Conservation (phyloP, 2,113 vertebrate genomes). For the Clinocottus analis region DNA sequence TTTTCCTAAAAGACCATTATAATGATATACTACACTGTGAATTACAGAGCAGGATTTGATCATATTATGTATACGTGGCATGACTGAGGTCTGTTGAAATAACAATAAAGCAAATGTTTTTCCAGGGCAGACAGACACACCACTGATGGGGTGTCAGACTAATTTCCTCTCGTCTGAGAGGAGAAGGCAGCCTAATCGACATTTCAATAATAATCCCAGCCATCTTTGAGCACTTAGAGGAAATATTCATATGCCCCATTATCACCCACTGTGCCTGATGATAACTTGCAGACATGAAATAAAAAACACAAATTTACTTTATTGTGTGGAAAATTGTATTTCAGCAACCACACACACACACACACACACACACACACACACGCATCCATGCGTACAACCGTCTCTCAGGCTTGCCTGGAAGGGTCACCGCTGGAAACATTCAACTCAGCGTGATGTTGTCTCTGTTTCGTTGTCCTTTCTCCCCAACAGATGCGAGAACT, state of each 20-base stretch:
- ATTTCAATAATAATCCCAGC: constrained; percentile 68
- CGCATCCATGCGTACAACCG: background rate
- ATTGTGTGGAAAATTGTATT: constrained; percentile 41
- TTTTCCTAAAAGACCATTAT: constrained; percentile 4
- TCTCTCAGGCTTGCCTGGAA: background rate
- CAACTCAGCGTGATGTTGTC: constrained; percentile 7
- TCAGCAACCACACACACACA: constrained; percentile 8
- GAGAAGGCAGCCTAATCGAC: constrained; percentile 65
- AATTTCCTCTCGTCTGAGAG: constrained; percentile 75
- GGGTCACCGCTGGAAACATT: constrained; percentile 26
- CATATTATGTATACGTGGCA: constrained; percentile 60
- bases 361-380: background rate
- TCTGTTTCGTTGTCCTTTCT: background rate
- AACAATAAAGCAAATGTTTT: constrained; percentile 73
- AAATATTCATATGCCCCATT: constrained; percentile 66
- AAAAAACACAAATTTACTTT: constrained; percentile 38
- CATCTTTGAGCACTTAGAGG: constrained; percentile 70
- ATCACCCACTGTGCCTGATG: constrained; percentile 57
- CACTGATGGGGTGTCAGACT: constrained; percentile 70
- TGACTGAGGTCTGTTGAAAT: constrained; percentile 69
- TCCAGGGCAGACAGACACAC: constrained; percentile 69
- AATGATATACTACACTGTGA: constrained; percentile 42
- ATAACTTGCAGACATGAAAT: constrained; percentile 40
- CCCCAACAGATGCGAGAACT: constrained; percentile 91
- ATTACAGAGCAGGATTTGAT: constrained; percentile 59